Percentiles rank a stretch among this genome's conserved stretches.
These are phyloP conservation scores for Chrysolina americana DNA, from an alignment of 2,888 invertebrate genomes.

Conservation along the genomic window DNA sequence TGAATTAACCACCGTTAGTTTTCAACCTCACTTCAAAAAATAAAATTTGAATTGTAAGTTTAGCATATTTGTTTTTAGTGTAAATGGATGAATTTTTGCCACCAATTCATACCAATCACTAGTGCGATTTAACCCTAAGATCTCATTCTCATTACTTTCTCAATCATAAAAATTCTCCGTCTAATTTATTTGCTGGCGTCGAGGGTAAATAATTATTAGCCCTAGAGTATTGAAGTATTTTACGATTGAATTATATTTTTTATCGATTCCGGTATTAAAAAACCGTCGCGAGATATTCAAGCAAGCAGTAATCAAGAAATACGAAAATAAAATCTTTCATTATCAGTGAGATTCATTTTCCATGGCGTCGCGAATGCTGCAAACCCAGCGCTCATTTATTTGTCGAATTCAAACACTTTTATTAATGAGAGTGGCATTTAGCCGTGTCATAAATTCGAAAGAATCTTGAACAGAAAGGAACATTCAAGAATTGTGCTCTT, in stretches of 20 bases:
- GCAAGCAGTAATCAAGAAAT: background rate
- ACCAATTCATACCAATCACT: too few species aligned
- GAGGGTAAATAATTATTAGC: background rate
- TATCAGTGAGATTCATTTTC: slow-evolving; percentile 2
- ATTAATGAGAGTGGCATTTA: slow-evolving; percentile 12
- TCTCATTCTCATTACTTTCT: background rate
- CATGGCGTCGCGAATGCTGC: background rate
- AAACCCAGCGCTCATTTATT: background rate
- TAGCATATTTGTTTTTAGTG: too few species aligned
- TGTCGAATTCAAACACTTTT: slow-evolving; percentile 12
- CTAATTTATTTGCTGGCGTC: background rate
- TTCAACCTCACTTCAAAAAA: too few species aligned
- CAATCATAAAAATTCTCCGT: background rate
- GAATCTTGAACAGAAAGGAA: background rate
- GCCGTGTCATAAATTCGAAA: background rate
- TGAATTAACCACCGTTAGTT: too few species aligned
- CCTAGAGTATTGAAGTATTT: background rate
- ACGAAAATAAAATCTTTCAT: slow-evolving; percentile 6
- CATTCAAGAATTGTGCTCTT: background rate
- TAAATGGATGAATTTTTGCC: too few species aligned
- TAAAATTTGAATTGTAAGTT: too few species aligned
- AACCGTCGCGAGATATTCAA: slow-evolving; percentile 6
- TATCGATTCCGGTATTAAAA: slow-evolving; percentile 2
- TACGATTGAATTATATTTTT: background rate
- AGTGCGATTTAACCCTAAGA: background rate